Conservation (phyloP, 1,140 invertebrate genomes). For the Panagrolaimus sp. region DNA sequence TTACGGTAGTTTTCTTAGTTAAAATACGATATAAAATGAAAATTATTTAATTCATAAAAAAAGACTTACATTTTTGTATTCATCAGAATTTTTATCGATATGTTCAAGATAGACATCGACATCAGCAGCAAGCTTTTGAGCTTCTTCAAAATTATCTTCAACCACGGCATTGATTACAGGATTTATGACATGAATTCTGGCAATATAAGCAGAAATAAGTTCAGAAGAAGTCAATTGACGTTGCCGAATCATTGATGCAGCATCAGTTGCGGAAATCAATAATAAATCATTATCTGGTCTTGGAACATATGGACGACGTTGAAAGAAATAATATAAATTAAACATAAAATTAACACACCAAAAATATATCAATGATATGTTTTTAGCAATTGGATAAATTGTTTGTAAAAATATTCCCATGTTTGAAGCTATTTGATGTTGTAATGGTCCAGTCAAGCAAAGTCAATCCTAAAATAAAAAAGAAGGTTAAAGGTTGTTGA, state of each 20-base stretch:
- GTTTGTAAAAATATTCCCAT: constrained; percentile 9
- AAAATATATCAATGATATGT: constrained; percentile 30
- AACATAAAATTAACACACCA: constrained; percentile 26
- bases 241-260: constrained; percentile 42
- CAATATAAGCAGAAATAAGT: constrained; percentile 46
- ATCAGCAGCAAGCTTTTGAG: constrained; percentile 23
- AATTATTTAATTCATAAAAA: constrained; percentile 4
- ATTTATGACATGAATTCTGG: constrained; percentile 32
- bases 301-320: constrained; percentile 26
- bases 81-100: constrained; percentile 38
- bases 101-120: constrained; percentile 36
- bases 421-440: not conserved
- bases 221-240: constrained; percentile 35
- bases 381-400: not conserved
- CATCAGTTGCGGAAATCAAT: constrained; percentile 43
- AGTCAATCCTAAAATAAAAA: not conserved
- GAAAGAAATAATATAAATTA: constrained; percentile 26
- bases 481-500: not conserved
- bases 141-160: constrained; percentile 34
- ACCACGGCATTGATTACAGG: constrained; percentile 37
- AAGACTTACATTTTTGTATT: constrained; percentile 38
- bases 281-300: constrained; percentile 32
- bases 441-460: not conserved
- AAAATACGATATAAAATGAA: no score
- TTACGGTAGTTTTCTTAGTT: no score